These are phyloP conservation scores for Hypercompe scribonia DNA, from an alignment of 2,888 invertebrate species.

Conservation along the genomic window DNA sequence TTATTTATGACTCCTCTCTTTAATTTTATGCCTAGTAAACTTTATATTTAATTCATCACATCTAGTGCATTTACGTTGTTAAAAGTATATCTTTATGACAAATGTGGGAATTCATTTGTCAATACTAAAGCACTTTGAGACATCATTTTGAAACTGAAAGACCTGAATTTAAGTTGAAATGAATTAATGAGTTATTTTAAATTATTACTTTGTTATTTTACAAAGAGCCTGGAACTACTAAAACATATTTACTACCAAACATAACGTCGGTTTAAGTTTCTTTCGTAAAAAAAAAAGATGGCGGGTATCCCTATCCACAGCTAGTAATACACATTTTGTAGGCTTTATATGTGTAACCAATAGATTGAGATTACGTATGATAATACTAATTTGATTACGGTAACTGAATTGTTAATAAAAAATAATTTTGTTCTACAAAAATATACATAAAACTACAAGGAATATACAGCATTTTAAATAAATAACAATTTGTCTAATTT, in stretches of 20 bases:
- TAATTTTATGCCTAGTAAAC: neutral
- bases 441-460: neutral
- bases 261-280: neutral
- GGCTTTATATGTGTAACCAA: neutral
- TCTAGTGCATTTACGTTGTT: neutral
- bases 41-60: neutral
- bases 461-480: neutral
- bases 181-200: neutral
- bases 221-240: neutral
- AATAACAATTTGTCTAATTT: neutral
- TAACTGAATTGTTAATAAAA: neutral
- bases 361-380: conserved; percentile 11
- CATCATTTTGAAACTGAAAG: neutral
- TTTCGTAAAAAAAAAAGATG: neutral
- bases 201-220: neutral
- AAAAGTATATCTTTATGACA: neutral
- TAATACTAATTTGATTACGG: neutral
- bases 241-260: neutral
- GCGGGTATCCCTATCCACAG: neutral
- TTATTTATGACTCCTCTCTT: neutral
- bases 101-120: neutral
- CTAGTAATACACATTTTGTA: neutral
- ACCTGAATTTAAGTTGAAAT: neutral
- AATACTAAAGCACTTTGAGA: neutral
- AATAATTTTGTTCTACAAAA: neutral